Evolutionary conservation across 2,797 vertebrate genomes (phyloP), one percentile per base, ranked within the genome.

Genomic region (Falco rusticolus): DNA sequence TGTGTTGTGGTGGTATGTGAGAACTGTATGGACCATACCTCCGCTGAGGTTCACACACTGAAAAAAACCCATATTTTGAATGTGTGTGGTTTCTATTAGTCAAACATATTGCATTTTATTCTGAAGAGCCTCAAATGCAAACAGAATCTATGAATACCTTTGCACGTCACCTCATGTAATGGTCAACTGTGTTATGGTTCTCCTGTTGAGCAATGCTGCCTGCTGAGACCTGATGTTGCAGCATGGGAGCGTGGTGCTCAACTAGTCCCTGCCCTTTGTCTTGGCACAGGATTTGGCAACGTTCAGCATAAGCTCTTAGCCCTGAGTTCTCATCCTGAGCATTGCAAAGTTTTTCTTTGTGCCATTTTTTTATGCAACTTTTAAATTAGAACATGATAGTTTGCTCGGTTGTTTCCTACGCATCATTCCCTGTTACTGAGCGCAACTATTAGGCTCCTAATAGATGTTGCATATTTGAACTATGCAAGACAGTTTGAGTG

Each of bases 191-290:
- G 31, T 29, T 0, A 0, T 1, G 1, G 54, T 50, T 41, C 57
- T 63, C 21, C 43, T 26, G 24, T 29, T n/a, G 61, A 74, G 61
- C 25, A 19, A 0, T 9, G 59, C 50, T 12, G 39, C 21, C 25
- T 16, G 31, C 16, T 19, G 75, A 37, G 47, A 15, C 24, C 47
- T 13, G 48, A 14, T 1, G 0, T 31, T 51, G 29, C 34, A 3
- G 19, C 28, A 0, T 0, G 25, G 25, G 28, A 91, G 31, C 4
- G 1, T 0, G 0, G 37, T 19, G 56, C 70, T 19, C 28, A 12
- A 48, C 17, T 9, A 1, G 2, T 8, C 50, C 29, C 51, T 56
- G 54, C 83, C 21, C n/a, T 37, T 63, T 21, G 9, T 33, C 48
- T 50, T n/a, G 29, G 16, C 69, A 76, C 63, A n/a, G 22, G 28